Evolutionary conservation across 2,888 invertebrate genomes (phyloP), one percentile per base, ranked within the genome.

Genomic region (Tetragonula carbonaria): DNA sequence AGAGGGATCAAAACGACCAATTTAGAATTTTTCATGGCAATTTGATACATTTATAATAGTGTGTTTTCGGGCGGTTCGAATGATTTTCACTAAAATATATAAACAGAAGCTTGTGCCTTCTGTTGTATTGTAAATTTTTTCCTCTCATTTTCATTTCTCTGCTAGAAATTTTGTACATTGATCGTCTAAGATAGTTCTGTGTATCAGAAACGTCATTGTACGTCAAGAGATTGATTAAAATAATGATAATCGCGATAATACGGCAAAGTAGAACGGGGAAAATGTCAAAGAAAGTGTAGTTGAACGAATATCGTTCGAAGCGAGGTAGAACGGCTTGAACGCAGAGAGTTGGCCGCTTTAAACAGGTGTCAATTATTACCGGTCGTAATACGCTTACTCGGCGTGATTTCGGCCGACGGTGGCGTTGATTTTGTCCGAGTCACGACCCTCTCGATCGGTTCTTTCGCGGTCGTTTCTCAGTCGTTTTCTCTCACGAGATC

Each of bases 291-390:
- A 33, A 33, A 33, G 33, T 33, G 23, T 28, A 11, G 23, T 8
- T 2, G 45, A 45, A 18, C 18, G 16, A 28, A 18, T 28, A 18
- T 62, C 28, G 23, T 6, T 14, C 2, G 33, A 33, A 62, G 6
- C 16, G 16, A n/a, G 51, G 14, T 16, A 21, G n/a, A 55, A 33
- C 53, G 33, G 53, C 28, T 55, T 13, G 53, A 66, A 23, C 51
- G 77, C 68, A 70, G 23, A 23, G 38, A 18, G 62, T 50, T 72
- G 62, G 62, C 55, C 80, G 80, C 84, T 86, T 82, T 87, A 82
- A 91, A 86, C 88, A 86, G 86, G 86, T 86, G 92, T 90, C 91
- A 90, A 92, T 92, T 91, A 92, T 90, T 92, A 84, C 86, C 89
- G 87, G 77, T 82, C 82, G 85, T 87, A 86, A 88, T 88, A 84